Conservation (phyloP, 2,888 invertebrate genomes). For the Nemapogon koenigi region DNA sequence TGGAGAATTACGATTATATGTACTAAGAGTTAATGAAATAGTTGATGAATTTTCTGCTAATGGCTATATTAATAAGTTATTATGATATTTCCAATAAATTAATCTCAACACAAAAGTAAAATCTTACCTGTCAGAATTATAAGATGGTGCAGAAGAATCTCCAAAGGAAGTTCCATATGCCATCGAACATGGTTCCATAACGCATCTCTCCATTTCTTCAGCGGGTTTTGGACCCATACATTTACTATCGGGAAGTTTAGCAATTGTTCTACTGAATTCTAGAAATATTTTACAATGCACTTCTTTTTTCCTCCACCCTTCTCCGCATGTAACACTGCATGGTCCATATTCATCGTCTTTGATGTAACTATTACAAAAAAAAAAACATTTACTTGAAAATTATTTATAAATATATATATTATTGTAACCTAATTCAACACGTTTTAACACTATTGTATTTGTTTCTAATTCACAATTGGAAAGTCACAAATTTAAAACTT, state of each 20-base stretch:
- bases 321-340: constrained; percentile 92
- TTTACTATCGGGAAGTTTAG: constrained; percentile 85
- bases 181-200: constrained; percentile 77
- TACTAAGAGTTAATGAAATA: constrained; percentile 37
- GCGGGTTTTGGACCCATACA: constrained; percentile 86
- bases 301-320: constrained; percentile 83
- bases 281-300: constrained; percentile 96
- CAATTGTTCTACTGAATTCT: constrained; percentile 88
- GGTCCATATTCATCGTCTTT: constrained; percentile 89
- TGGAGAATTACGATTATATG: constrained; percentile 24
- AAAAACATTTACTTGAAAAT: too few relatives aligned
- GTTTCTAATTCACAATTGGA: neutral
- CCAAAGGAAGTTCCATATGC: constrained; percentile 64
- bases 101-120: neutral
- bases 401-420: too few relatives aligned
- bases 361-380: constrained; percentile 80
- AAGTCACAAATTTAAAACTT: neutral
- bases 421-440: too few relatives aligned
- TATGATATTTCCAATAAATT: neutral
- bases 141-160: constrained; percentile 48
- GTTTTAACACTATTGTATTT: too few relatives aligned
- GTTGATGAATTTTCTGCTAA: constrained; percentile 32
- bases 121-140: constrained; percentile 44
- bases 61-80: constrained; percentile 32
- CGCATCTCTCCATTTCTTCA: constrained; percentile 82